Evolutionary conservation across 1,140 invertebrate species (phyloP).

Genomic region (Apis cerana): DNA sequence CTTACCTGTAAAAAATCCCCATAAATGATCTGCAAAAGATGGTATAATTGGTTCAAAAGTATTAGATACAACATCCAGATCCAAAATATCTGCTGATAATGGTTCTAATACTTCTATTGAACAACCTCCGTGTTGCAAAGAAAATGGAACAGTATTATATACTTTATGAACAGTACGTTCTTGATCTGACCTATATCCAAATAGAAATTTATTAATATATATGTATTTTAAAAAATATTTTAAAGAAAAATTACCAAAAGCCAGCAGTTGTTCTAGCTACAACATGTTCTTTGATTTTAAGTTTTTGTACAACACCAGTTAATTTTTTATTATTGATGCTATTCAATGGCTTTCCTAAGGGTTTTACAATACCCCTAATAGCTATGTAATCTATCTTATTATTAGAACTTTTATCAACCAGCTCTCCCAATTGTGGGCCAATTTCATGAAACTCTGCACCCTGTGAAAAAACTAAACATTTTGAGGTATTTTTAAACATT

Average conservation of each 20-base stretch:
- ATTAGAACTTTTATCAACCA: conserved; percentile 83
- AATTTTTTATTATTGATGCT: conserved; percentile 86
- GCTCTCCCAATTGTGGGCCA: conserved; percentile 83
- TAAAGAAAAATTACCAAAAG: conserved; percentile 84
- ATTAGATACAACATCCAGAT: conserved; percentile 89
- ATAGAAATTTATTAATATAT: conserved; percentile 16
- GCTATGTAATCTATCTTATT: conserved; percentile 87
- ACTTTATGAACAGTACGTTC: conserved; percentile 88
- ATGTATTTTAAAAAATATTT: background rate
- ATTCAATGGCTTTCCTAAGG: conserved; percentile 86
- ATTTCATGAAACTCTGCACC: conserved; percentile 86
- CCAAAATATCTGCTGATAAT: conserved; percentile 87
- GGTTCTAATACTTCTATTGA: conserved; percentile 88
- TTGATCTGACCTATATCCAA: conserved; percentile 84
- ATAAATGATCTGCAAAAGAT: conserved; percentile 88
- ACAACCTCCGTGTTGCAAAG: conserved; percentile 83
- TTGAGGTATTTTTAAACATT: conserved; percentile 28
- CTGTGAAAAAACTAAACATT: conserved; percentile 70
- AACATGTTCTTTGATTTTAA: conserved; percentile 89
- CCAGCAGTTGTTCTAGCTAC: conserved; percentile 87
- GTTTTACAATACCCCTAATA: conserved; percentile 86
- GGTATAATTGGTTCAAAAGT: conserved; percentile 87
- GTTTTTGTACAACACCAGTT: conserved; percentile 87
- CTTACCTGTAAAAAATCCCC: conserved; percentile 88
- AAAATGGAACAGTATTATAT: conserved; percentile 88